phyloP scores from a whole-genome alignment of 1,140 invertebrate genomes.

The Pissodes strobi region DNA sequence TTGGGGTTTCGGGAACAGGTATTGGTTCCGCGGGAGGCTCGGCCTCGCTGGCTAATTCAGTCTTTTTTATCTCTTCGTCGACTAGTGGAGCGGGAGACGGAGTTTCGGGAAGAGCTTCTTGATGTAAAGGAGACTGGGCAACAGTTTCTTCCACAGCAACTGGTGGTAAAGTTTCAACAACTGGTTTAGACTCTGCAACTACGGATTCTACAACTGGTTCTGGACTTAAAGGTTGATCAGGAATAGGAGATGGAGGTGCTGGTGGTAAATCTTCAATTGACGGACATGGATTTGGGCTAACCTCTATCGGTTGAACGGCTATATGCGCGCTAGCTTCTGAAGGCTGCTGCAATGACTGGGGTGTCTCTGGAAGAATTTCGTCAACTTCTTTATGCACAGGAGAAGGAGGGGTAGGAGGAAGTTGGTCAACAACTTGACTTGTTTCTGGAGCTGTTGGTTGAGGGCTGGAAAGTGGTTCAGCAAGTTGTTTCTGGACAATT shows the following conservation, averaged over 20 bases:
- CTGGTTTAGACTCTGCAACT: slow-evolving; percentile 10
- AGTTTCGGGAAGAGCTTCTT: not conserved
- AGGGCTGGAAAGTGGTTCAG: slow-evolving; percentile 1
- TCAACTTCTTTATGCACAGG: slow-evolving; percentile 3
- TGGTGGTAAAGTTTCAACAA: slow-evolving; percentile 19
- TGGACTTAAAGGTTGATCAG: slow-evolving; percentile 12
- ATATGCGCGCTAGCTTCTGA: not conserved
- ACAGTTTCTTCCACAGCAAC: slow-evolving; percentile 1
- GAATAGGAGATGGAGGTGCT: slow-evolving; percentile 26
- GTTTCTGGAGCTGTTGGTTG: not conserved
- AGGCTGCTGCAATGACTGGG: slow-evolving; percentile 1
- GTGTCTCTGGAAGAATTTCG: slow-evolving; percentile 4
- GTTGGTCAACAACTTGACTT: not conserved
- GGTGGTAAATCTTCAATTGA: slow-evolving; percentile 31
- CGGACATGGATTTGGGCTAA: slow-evolving; percentile 9
- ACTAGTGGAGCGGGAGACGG: not conserved
- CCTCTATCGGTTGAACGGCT: not conserved
- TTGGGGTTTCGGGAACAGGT: slow-evolving; percentile 10
- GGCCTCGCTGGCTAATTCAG: not conserved
- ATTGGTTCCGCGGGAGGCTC: slow-evolving; percentile 21
- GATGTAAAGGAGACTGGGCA: not conserved
- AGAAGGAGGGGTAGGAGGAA: not conserved
- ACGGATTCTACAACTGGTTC: slow-evolving; percentile 15
- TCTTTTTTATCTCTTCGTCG: not conserved
- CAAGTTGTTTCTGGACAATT: not conserved